Conservation (phyloP, 2,888 invertebrate genomes). For the Oxytorus armatus region DNA sequence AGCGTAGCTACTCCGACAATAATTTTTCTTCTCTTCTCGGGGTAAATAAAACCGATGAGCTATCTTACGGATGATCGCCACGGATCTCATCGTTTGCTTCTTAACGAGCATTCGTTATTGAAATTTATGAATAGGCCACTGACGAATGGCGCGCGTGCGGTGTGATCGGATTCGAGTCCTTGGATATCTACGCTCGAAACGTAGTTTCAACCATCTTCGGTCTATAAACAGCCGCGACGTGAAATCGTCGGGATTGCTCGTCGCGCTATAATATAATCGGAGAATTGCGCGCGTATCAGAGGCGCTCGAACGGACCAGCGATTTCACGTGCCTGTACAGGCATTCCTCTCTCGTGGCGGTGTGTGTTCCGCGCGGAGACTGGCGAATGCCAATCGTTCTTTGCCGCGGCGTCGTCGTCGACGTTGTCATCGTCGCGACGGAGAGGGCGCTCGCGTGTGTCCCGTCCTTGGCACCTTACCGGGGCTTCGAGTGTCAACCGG, state of each 20-base stretch:
- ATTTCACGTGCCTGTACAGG: background rate
- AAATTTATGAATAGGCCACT: too few relatives aligned
- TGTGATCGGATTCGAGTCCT: background rate
- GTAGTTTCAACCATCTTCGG: background rate
- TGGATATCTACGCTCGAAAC: background rate
- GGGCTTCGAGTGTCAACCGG: slow-evolving; percentile 57
- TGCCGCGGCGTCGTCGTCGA: background rate
- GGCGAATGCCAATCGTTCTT: slow-evolving; percentile 44
- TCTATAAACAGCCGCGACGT: background rate
- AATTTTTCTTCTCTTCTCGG: too few relatives aligned
- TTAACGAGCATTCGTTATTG: too few relatives aligned
- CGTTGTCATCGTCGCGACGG: slow-evolving; percentile 11
- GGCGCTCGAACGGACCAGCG: background rate
- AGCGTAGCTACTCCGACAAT: too few relatives aligned
- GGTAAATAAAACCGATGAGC: too few relatives aligned
- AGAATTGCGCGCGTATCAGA: slow-evolving; percentile 6
- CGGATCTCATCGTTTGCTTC: too few relatives aligned
- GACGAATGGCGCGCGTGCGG: slow-evolving; percentile 2
- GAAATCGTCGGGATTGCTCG: slow-evolving; percentile 14
- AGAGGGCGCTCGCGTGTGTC: slow-evolving; percentile 4
- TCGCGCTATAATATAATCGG: slow-evolving; percentile 5
- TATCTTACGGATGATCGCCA: too few relatives aligned
- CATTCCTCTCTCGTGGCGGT: background rate
- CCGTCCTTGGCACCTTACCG: slow-evolving; percentile 49
- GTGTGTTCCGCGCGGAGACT: slow-evolving; percentile 9